phyloP scores from a whole-genome alignment of 2,113 vertebrate genomes.

The Barnardius zonarius region DNA sequence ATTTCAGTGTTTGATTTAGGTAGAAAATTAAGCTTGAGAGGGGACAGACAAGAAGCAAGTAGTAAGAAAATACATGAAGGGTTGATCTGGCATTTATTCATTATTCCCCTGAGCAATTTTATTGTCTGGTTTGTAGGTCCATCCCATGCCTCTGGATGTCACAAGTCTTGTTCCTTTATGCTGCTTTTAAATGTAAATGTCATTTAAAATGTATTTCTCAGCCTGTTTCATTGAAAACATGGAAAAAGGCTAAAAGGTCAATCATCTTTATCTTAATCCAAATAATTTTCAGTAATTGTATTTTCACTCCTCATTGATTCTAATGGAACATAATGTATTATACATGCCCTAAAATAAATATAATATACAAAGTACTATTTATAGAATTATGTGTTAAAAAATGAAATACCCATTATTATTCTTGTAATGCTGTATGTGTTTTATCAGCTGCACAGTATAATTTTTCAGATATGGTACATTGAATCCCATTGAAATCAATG shows the following conservation, averaged over 20 bases:
- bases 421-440: conserved; percentile 1
- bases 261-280: conserved; percentile 39
- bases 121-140: not conserved
- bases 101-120: not conserved
- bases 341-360: not conserved
- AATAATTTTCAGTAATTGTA: conserved; percentile 44
- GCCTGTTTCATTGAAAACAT: not conserved
- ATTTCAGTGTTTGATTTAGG: conserved; percentile 55
- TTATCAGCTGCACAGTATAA: not conserved
- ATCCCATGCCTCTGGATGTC: not conserved
- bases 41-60: not conserved
- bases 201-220: not conserved
- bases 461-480: conserved; percentile 22
- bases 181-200: not conserved
- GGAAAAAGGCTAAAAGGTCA: conserved; percentile 16
- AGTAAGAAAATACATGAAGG: not conserved
- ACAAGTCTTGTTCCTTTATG: not conserved
- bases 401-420: not conserved
- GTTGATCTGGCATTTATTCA: not conserved
- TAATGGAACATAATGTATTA: not conserved
- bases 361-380: conserved; percentile 20
- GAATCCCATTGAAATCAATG: not conserved
- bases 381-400: not conserved
- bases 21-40: conserved; percentile 5
- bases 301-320: conserved; percentile 54